Conservation (phyloP, 2,113 vertebrate species). For the Pituophis catenifer region DNA sequence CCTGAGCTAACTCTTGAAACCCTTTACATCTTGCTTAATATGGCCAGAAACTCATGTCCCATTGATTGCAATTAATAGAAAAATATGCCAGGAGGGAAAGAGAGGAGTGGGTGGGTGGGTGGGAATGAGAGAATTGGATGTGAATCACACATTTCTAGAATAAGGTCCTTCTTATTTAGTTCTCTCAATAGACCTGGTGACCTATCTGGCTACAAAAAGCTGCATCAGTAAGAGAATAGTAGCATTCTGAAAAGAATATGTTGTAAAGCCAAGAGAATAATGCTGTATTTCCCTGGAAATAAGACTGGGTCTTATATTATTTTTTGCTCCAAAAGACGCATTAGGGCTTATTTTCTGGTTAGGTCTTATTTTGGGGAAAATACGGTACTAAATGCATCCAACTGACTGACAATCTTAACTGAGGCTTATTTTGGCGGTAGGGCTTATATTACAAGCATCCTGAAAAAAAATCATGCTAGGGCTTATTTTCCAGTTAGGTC, state of each 20-base stretch:
- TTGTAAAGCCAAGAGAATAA: background rate
- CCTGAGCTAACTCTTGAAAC: background rate
- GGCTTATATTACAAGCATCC: too few relatives aligned
- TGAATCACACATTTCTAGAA: background rate
- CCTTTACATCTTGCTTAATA: background rate
- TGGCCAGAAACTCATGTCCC: background rate
- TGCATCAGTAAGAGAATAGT: background rate
- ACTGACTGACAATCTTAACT: too few relatives aligned
- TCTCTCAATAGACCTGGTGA: background rate
- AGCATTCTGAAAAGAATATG: background rate
- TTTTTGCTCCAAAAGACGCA: too few relatives aligned
- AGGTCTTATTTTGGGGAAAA: too few relatives aligned
- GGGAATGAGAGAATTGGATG: background rate
- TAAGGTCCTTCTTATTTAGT: background rate
- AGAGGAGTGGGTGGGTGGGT: rapidly evolving
- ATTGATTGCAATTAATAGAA: too few relatives aligned
- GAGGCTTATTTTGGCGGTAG: too few relatives aligned
- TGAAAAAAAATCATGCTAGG: too few relatives aligned
- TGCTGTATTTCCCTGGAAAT: background rate
- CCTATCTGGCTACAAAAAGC: background rate
- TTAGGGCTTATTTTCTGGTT: too few relatives aligned
- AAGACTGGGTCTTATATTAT: too few relatives aligned
- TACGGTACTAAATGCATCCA: too few relatives aligned
- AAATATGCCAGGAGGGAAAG: too few relatives aligned
- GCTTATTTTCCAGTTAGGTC: too few relatives aligned